Evolutionary conservation across 2,888 invertebrate species (phyloP).

Genomic region (Pterobdella sp.): DNA sequence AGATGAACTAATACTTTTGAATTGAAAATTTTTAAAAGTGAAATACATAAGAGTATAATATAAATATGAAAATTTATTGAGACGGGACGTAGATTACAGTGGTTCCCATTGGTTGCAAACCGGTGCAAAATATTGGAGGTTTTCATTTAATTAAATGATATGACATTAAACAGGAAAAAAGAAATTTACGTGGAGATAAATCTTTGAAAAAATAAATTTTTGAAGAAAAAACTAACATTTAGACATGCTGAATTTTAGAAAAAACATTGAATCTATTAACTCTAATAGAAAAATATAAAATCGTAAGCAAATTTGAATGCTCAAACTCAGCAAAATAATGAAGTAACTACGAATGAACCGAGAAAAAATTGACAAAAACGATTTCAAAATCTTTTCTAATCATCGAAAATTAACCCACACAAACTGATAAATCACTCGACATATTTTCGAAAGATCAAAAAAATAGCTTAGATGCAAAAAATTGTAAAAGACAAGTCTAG

Average conservation of each 20-base stretch:
- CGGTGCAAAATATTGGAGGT: neutral
- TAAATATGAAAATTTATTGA: neutral
- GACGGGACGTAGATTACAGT: neutral
- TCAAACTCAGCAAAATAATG: conserved; percentile 11
- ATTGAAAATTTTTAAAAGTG: neutral
- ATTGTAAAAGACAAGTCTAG: conserved; percentile 8
- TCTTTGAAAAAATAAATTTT: neutral
- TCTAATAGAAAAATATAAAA: conserved; percentile 6
- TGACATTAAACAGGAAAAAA: conserved; percentile 8
- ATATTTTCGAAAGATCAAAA: neutral
- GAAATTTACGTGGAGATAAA: conserved; percentile 1
- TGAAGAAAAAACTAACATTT: neutral
- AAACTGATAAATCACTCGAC: neutral
- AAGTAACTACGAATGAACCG: conserved; percentile 11
- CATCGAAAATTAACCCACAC: neutral
- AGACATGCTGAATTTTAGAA: neutral
- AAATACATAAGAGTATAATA: neutral
- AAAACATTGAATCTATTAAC: neutral
- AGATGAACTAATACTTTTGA: neutral
- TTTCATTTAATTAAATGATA: conserved; percentile 2
- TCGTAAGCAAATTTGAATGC: neutral
- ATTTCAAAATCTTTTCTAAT: neutral
- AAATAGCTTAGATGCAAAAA: conserved; percentile 4
- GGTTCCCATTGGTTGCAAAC: neutral
- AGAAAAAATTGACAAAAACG: conserved; percentile 4